Evolutionary conservation across 2,797 vertebrate species (phyloP).

Genomic region (Toxotes lorentzi): DNA sequence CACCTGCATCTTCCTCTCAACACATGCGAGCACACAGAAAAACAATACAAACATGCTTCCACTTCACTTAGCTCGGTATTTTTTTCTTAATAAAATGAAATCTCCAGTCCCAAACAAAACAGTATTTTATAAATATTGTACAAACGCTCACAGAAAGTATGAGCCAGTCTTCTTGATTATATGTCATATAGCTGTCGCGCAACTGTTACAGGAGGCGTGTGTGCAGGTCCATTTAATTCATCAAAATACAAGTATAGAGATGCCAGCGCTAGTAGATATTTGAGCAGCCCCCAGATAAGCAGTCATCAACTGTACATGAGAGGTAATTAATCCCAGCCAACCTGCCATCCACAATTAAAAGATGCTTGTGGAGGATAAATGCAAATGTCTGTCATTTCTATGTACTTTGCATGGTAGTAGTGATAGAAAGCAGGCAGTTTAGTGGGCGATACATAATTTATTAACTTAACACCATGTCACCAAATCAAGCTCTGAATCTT

Average conservation of each 20-base stretch:
- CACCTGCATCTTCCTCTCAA: slow-evolving; percentile 27
- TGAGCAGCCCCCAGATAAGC: slow-evolving; percentile 1
- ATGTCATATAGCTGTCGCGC: slow-evolving; percentile 32
- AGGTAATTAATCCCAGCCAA: slow-evolving; percentile 6
- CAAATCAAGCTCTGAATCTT: neutral
- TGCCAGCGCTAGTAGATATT: neutral
- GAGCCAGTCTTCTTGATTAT: slow-evolving; percentile 28
- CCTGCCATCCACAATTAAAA: slow-evolving; percentile 18
- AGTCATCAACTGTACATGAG: slow-evolving; percentile 3
- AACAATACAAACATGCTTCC: slow-evolving; percentile 27
- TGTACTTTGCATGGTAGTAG: neutral
- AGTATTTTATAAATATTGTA: slow-evolving; percentile 37
- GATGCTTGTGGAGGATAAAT: neutral
- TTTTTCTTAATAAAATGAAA: slow-evolving; percentile 46
- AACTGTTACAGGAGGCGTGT: slow-evolving; percentile 3
- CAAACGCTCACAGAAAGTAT: slow-evolving; percentile 22
- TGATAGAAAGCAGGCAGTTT: neutral
- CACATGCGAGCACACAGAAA: slow-evolving; percentile 22
- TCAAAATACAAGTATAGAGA: slow-evolving; percentile 9
- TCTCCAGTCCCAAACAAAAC: slow-evolving; percentile 32
- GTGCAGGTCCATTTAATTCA: slow-evolving; percentile 32
- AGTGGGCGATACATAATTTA: neutral
- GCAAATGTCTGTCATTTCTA: neutral
- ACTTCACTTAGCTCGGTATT: slow-evolving; percentile 32
- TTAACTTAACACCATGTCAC: neutral